A percentile compares a stretch with the other conserved stretches of the same genome.
phyloP scores from a whole-genome alignment of 2,888 invertebrate genomes.

The Diabrotica balteata region DNA sequence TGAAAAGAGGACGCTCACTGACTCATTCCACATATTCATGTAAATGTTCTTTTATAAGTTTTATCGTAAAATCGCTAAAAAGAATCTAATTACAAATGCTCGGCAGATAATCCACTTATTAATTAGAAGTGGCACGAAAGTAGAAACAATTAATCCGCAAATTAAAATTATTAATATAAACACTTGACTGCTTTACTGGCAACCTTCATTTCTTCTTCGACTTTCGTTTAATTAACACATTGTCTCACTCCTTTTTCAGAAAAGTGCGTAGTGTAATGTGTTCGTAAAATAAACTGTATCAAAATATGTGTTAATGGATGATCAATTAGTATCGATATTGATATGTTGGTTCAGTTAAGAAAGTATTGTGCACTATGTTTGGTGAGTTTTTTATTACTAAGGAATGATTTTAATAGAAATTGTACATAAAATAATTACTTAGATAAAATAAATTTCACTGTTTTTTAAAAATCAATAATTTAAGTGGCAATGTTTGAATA shows the following conservation, averaged over 20 bases:
- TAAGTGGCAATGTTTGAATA: no score
- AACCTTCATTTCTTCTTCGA: conserved; percentile 32
- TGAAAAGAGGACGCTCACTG: neutral
- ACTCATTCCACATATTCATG: conserved; percentile 1
- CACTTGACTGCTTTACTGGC: conserved; percentile 26
- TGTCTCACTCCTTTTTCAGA: no score
- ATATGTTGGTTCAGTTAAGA: neutral
- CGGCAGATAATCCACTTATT: conserved; percentile 12
- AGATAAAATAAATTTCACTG: no score
- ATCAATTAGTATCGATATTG: neutral
- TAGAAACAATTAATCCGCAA: conserved; percentile 34
- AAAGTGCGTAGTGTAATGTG: no score
- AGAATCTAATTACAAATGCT: conserved; percentile 8
- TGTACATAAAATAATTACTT: no score
- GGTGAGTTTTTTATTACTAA: no score
- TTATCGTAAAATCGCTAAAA: conserved; percentile 19
- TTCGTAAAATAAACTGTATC: no score
- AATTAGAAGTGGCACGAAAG: conserved; percentile 33
- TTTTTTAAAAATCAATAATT: no score
- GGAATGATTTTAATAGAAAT: no score
- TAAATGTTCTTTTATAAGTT: conserved; percentile 1
- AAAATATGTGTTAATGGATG: no score
- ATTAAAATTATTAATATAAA: conserved; percentile 37
- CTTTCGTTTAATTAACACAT: conserved; percentile 31
- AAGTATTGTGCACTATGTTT: no score